Evolutionary conservation across 2,888 invertebrate genomes (phyloP), one percentile per base, ranked within the genome.

Genomic region (Folsomia candida): DNA sequence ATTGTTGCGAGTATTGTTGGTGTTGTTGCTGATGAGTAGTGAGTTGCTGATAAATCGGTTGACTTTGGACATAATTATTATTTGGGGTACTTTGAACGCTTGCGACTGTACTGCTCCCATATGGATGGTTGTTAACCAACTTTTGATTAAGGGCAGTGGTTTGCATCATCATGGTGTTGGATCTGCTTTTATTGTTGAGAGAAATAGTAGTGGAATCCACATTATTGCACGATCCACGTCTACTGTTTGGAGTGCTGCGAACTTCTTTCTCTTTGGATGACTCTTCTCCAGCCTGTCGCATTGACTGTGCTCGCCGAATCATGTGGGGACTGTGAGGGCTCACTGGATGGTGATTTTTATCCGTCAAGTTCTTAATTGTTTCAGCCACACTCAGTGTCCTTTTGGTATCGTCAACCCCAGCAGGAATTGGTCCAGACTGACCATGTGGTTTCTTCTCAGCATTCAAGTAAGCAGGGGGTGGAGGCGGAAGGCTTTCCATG

Each of bases 291-390:
- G 75, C 69, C 28, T 76, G 75, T 47, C 72, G 71, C 68, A 80
- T 65, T 2, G 79, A 80, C 58, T 79, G 79, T 18, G 78, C 71
- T 47, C 81, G 72, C 11, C 82, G 73, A 1, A 80, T 74, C n/a
- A n/a, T n/a, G n/a, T n/a, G n/a, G n/a, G n/a, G n/a, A 69, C 78
- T 86, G 76, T 89, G 89, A 2, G 94, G 93, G 77, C 93, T 93
- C 1, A 93, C 92, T 0, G 93, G 93, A 80, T 91, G 92, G 84
- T 93, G 93, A 80, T 91, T 90, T 74, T 93, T 84, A 81, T 93
- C 92, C 0, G 92, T 93, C 69, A 94, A 84, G 57, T 91, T 92
- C 82, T 92, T 91, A 6, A 93, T 91, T 0, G 93, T 92, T 83
- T 93, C 93, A 0, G 93, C 92, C 22, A 94, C 93, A 80, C 89